Evolutionary conservation across 2,113 vertebrate species (phyloP).

Genomic region (Phaethornis superciliosus): DNA sequence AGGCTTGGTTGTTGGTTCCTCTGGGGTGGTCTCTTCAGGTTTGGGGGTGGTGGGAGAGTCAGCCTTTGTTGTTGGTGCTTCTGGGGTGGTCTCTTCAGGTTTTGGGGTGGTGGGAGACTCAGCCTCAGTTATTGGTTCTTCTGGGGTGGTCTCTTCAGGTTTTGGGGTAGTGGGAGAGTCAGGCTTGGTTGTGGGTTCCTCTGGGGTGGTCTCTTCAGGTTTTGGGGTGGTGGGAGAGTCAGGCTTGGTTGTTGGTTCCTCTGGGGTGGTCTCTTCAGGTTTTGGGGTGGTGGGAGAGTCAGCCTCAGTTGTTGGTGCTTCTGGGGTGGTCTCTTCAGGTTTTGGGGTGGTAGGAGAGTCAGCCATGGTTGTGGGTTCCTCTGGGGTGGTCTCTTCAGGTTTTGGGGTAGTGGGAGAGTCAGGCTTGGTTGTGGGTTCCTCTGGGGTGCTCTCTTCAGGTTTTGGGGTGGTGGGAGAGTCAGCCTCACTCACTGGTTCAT

Average conservation of each 20-base stretch:
- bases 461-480: no score
- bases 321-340: no score
- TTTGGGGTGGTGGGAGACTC: neutral
- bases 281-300: neutral
- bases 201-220: neutral
- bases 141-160: neutral
- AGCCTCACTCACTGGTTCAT: no score
- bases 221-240: neutral
- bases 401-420: no score
- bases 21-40: neutral
- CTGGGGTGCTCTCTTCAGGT: no score
- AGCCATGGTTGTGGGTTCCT: no score
- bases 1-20: rapidly evolving
- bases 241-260: rapidly evolving
- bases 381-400: no score
- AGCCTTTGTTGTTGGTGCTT: rapidly evolving
- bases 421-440: no score
- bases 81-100: neutral
- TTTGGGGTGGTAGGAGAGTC: no score
- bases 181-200: rapidly evolving
- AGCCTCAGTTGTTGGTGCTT: rapidly evolving
- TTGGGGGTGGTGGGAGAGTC: neutral
- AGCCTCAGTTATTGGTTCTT: rapidly evolving
- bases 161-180: neutral
- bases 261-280: neutral